Base-by-base conservation (phyloP, 1,140 invertebrate genomes). In the Leucophenga varia region DNA sequence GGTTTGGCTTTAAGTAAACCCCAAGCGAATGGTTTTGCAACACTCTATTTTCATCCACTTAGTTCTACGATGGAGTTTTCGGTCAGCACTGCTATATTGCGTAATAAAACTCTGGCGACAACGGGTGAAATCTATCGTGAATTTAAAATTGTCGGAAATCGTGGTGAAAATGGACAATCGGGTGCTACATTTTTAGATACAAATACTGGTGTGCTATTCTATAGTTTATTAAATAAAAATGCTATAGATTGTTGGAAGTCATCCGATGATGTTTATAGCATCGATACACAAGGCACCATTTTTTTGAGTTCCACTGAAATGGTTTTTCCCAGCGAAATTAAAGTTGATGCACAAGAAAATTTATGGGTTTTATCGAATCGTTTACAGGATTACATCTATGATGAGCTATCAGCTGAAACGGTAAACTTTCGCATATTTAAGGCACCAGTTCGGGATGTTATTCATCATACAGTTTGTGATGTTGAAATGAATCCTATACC, bases 221-320 rank as follows among this genome's bases (percentile, higher is more conserved):
- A 90, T 65, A 82, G 86, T 2, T 75, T 89, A 34, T 80, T 88
- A 0, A 89, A 89, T 68, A 68, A 87, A 13, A 88, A 90, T 57
- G 84, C 86, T 2, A 80, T 91, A 1, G 87, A 84, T 2, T 91
- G 88, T 55, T 91, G 88, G 88, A 84, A 81, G 43, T 87, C 86
- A 0, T 82, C 81, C 1, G 83, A 80, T 43, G 82, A 81, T 4
- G 78, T 77, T 1, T 88, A 87, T 48, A 79, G 64, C 2, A 81
- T 84, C 59, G 80, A 82, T 45, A 81, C 85, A 16, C 86, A 88
- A 60, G 84, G 83, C 14, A 74, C 85, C 22, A 81, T 90, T 34
- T 88, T 82, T 42, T 84, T 82, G 78, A 84, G 85, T 70, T 82
- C 87, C 41, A 79, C 79, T 1, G 86, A 84, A 2, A 83, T 89